Evolutionary conservation across 1,140 invertebrate species (phyloP), one percentile per base, ranked within the genome.

Genomic region (Bombus ignitus): DNA sequence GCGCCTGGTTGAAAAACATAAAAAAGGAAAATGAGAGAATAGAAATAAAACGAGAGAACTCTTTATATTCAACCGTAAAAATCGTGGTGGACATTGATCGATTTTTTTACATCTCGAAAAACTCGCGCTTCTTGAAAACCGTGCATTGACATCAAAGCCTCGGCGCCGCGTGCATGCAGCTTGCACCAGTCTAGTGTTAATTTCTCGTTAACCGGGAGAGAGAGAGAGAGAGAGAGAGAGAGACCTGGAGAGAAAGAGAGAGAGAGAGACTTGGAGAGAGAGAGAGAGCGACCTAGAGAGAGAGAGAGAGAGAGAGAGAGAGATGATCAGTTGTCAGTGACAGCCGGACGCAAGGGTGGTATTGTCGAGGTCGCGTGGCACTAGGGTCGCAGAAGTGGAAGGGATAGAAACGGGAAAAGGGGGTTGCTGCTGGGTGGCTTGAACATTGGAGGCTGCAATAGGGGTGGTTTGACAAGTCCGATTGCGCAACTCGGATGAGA

Each of bases 321-420:
- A 84, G 89, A 73, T 87, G 85, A 81, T 59, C 83, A 86, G 89
- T 87, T 91, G 90, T 86, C 88, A 85, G 90, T 88, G 90, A 91
- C 90, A 91, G 88, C 86, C 88, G 86, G 90, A 91, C 86, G 83
- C 86, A 78, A 62, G 88, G 90, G 86, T 68, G 83, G 90, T 81
- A 91, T 91, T 91, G 88, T 91, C 83, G 90, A 91, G 88, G 90
- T 91, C 86, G 83, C 89, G 87, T 89, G 88, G 88, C 89, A 73
- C 85, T 84, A 87, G 90, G 86, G 78, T 87, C 42, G 77, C 53
- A 57, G 80, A 75, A 22, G n/a, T 47, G 57, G 75, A 35, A 18
- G 22, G 65, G 59, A 59, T 47, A 74, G 53, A 47, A 68, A 76
- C 28, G 75, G 73, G 73, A 81, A 80, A 75, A 47, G 76, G 66